Evolutionary conservation across 2,888 invertebrate species (phyloP).

Genomic region (Ypsolopha sequella): DNA sequence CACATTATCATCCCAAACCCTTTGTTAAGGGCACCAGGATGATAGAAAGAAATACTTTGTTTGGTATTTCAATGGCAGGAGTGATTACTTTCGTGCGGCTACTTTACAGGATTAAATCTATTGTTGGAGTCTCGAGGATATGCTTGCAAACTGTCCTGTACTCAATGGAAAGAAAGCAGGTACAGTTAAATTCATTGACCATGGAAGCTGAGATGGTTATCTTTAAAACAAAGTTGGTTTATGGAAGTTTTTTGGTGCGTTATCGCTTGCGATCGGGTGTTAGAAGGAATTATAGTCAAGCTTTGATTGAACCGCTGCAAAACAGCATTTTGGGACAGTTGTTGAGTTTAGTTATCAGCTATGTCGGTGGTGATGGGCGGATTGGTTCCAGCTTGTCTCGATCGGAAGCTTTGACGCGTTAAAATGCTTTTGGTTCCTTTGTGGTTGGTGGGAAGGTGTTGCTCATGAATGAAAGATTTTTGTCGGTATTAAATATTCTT

Average conservation of each 20-base stretch:
- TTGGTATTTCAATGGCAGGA: slow-evolving; percentile 44
- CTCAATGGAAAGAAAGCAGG: slow-evolving; percentile 43
- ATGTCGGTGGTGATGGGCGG: slow-evolving; percentile 10
- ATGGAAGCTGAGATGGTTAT: slow-evolving; percentile 48
- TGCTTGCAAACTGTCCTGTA: slow-evolving; percentile 21
- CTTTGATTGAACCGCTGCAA: slow-evolving; percentile 30
- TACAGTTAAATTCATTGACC: slow-evolving; percentile 63
- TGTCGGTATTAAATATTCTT: too few species aligned
- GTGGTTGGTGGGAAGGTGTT: background rate
- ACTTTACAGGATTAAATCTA: slow-evolving; percentile 61
- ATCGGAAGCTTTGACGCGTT: slow-evolving; percentile 18
- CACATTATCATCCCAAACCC: slow-evolving; percentile 24
- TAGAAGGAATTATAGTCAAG: slow-evolving; percentile 19
- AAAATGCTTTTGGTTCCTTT: background rate
- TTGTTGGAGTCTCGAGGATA: slow-evolving; percentile 26
- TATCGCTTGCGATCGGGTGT: slow-evolving; percentile 16
- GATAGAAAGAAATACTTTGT: slow-evolving; percentile 43
- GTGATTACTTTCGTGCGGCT: slow-evolving; percentile 45
- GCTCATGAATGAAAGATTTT: slow-evolving; percentile 3
- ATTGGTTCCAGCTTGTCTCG: slow-evolving; percentile 14
- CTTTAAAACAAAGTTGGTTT: slow-evolving; percentile 52
- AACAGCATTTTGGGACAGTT: slow-evolving; percentile 11
- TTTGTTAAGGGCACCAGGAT: slow-evolving; percentile 31
- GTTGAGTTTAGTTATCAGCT: slow-evolving; percentile 9
- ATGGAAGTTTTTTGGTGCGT: slow-evolving; percentile 25